Evolutionary conservation across 2,113 vertebrate species (phyloP), one percentile per base, ranked within the genome.

Genomic region (Glaucomys volans): DNA sequence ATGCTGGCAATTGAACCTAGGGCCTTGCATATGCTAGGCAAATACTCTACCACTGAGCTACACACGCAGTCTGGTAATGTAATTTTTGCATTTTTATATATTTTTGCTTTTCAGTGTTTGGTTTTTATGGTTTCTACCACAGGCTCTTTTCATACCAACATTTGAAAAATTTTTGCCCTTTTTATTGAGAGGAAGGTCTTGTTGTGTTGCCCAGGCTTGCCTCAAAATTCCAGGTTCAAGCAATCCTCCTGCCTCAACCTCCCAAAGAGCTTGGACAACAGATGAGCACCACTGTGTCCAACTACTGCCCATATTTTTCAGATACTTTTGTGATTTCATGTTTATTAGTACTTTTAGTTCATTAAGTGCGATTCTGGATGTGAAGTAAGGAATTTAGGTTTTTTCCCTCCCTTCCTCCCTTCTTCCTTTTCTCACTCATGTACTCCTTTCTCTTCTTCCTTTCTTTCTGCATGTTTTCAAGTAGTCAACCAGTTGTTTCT

Each of bases 321-420:
- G 17, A 20, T 50, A 42, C 37, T 90, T 90, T 81, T 59, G 26
- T 76, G 32, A 77, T 97, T 95, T 94, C 37, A 81, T 59, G 2
- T 93, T 91, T 94, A 76, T 67, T 91, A 87, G 83, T 66, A 87
- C 5, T 74, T 93, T 82, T 47, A 74, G 74, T 52, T 20, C n/a
- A 76, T 93, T 90, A 37, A 62, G 88, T 72, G 86, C 94, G 30
- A 22, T 74, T 54, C 74, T 95, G 72, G 24, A n/a, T 85, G 47
- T 52, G 20, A 84, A 4, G 11, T 91, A 71, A 69, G 47, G 14
- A 76, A 62, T 77, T 13, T 84, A 59, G 4, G 6, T 79, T 44
- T 88, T 92, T 81, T 37, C 16, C 66, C 44, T 59, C 16, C 22
- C 14, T 77, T 35, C 16, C 2, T 71, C 13, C 8, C 30, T 93